Evolutionary conservation across 1,140 invertebrate species (phyloP), one percentile per base, ranked within the genome.

Genomic region (Mya arenaria): DNA sequence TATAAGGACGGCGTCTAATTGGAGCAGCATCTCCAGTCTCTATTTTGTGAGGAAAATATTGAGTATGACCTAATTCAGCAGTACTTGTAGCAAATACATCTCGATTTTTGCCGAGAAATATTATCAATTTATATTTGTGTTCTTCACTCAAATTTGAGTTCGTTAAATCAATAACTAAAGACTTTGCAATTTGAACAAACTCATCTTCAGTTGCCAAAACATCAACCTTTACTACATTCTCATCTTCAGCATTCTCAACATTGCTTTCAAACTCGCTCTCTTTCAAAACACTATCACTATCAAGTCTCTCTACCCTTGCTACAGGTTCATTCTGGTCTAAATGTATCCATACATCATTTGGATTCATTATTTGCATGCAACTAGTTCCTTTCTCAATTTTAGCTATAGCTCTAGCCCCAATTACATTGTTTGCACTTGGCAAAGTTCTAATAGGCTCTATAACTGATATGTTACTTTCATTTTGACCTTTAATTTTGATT

Each of bases 41-140:
- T 28, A 85, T 85, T 63, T 36, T 68, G 62, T 85, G 81, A 13
- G 39, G 34, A 48, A 62, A 68, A 8, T 60, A 5, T 15, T 77
- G 6, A n/a, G 84, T 72, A 65, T 58, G 4, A 23, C 84, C 84
- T 32, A 83, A 44, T 74, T 85, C 73, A n/a, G 32, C 37, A 19
- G 75, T 32, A 48, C 65, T 39, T 25, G 44, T 65, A n/a, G 80
- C 80, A 83, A 85, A 85, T 19, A 85, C 39, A 77, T 85, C 84
- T 55, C 68, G 69, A 34, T 85, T 63, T 48, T 71, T 69, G 17
- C 41, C 73, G 15, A 85, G 5, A 71, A 85, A 82, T 34, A 30
- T 23, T 17, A 37, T 3, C 25, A 85, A 25, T 71, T 39, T 60
- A 5, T 36, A 23, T 60, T 65, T 69, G 41, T 69, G 6, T 23